Evolutionary conservation across 2,888 invertebrate species (phyloP).

Genomic region (Aelia acuminata): DNA sequence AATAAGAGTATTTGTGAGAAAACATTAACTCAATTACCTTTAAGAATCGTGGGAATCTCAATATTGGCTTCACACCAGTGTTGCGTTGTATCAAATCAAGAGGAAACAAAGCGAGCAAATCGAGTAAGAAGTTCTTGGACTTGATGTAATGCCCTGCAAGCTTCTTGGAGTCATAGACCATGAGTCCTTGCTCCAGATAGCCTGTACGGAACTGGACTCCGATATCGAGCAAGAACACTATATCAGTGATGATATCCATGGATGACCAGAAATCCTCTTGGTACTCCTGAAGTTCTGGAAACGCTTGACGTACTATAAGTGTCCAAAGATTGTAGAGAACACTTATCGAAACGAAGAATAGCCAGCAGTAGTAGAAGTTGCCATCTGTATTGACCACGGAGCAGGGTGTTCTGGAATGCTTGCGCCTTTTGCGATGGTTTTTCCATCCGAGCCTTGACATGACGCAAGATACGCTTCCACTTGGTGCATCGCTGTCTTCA

Average conservation of each 20-base stretch:
- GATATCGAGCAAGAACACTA: constrained; percentile 90
- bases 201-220: constrained; percentile 94
- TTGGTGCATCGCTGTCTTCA: constrained; percentile 71
- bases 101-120: constrained; percentile 86
- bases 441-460: constrained; percentile 73
- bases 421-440: constrained; percentile 78
- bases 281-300: constrained; percentile 87
- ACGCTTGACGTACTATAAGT: constrained; percentile 93
- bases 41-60: constrained; percentile 89
- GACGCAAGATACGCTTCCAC: constrained; percentile 73
- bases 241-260: constrained; percentile 88
- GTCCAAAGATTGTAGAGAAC: constrained; percentile 97
- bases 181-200: constrained; percentile 87
- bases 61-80: constrained; percentile 86
- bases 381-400: constrained; percentile 95
- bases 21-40: constrained; percentile 74
- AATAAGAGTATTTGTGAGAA: neutral
- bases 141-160: constrained; percentile 89
- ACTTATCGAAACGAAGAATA: constrained; percentile 88
- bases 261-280: constrained; percentile 83
- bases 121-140: constrained; percentile 87
- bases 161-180: constrained; percentile 91
- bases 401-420: constrained; percentile 77
- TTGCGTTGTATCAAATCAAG: constrained; percentile 89
- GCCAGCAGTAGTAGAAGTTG: constrained; percentile 96